These are phyloP conservation scores for Augochlora pura DNA, from an alignment of 1,140 invertebrate genomes.

Conservation along the genomic window DNA sequence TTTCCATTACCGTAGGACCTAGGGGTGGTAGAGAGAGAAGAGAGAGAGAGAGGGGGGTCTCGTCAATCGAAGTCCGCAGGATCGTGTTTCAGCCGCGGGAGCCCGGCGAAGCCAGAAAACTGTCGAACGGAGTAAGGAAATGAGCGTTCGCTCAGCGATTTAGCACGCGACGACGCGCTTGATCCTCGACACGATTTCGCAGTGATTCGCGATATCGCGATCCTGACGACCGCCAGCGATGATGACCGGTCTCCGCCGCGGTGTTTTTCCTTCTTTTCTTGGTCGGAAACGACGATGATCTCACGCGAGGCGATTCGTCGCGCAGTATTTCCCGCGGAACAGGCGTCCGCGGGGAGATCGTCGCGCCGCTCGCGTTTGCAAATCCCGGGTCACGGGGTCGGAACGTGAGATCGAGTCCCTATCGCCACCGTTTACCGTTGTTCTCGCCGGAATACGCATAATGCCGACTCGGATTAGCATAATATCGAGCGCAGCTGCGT, in stretches of 20 bases:
- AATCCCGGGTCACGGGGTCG: constrained; percentile 54
- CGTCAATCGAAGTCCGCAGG: neutral
- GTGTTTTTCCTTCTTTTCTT: neutral
- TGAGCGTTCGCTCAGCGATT: neutral
- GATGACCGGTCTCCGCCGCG: neutral
- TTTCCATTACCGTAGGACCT: neutral
- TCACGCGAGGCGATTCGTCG: neutral
- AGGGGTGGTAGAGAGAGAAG: too few relatives aligned
- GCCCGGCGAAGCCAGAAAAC: neutral
- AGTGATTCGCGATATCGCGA: neutral
- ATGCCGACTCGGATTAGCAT: neutral
- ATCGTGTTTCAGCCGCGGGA: neutral
- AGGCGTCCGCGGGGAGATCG: neutral
- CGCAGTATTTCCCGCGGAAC: neutral
- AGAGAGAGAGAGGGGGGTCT: neutral
- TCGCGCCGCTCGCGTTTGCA: constrained; percentile 5
- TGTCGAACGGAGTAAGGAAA: neutral
- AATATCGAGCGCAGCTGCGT: constrained; percentile 8
- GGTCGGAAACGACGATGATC: neutral
- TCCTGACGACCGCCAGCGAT: neutral
- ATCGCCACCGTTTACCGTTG: neutral
- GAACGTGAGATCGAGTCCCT: constrained; percentile 16
- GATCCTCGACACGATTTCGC: neutral
- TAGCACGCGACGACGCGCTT: neutral
- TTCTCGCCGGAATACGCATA: constrained; percentile 12